A percentile compares a stretch with the other conserved stretches of the same genome.
Conservation (phyloP, 2,113 vertebrate species). For the Castor canadensis region DNA sequence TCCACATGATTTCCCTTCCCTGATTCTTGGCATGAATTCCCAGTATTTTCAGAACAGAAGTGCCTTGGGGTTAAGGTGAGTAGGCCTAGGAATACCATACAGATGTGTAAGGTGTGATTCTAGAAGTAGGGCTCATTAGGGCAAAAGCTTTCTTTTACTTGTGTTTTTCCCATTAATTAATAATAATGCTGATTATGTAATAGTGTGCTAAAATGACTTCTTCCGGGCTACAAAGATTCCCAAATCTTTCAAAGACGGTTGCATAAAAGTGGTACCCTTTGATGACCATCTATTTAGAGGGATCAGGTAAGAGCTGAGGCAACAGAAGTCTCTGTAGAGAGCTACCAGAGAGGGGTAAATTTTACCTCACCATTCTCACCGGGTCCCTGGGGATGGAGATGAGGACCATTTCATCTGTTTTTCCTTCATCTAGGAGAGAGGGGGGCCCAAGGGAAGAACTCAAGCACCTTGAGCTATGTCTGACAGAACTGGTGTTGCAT, state of each 20-base stretch:
- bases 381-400: background rate
- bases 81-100: background rate
- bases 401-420: background rate
- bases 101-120: background rate
- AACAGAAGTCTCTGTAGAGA: background rate
- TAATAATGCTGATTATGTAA: background rate
- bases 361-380: fast-evolving
- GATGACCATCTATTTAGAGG: background rate
- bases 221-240: background rate
- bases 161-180: background rate
- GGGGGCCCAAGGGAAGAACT: background rate
- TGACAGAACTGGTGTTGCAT: background rate
- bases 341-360: background rate
- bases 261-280: background rate
- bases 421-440: background rate
- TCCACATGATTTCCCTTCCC: background rate
- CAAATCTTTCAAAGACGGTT: background rate
- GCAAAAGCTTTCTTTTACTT: background rate
- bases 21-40: background rate
- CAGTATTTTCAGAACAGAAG: background rate
- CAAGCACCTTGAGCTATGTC: background rate
- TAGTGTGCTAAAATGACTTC: background rate
- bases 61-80: background rate
- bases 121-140: background rate
- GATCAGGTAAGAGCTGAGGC: background rate